These are phyloP conservation scores for Calonectris borealis DNA, from an alignment of 2,113 vertebrate genomes.

Conservation along the genomic window DNA sequence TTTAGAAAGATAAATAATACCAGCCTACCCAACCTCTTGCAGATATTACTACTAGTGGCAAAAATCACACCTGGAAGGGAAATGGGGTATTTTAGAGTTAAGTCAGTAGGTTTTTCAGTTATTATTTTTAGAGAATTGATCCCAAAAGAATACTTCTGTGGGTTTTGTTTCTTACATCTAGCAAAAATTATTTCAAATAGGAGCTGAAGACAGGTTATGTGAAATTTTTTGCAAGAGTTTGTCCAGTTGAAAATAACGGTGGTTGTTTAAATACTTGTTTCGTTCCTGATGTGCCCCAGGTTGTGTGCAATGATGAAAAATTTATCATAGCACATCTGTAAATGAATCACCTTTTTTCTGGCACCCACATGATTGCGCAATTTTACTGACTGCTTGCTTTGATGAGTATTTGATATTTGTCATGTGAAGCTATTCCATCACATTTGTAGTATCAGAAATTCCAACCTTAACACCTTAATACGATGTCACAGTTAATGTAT, in stretches of 20 bases:
- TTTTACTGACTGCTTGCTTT: not conserved
- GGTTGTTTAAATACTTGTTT: not conserved
- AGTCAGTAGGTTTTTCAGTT: not conserved
- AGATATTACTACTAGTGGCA: not conserved
- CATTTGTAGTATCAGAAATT: not conserved
- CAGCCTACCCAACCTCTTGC: not conserved
- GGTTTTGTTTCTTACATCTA: not conserved
- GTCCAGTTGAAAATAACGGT: not conserved
- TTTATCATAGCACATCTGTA: not conserved
- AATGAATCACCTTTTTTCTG: constrained; percentile 7
- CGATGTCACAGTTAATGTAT: not conserved
- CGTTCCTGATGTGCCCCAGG: not conserved
- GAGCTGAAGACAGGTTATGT: not conserved
- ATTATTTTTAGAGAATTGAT: not conserved
- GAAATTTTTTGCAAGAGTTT: not conserved
- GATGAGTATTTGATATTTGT: not conserved
- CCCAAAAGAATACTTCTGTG: not conserved
- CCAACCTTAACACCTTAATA: not conserved
- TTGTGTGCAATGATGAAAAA: not conserved
- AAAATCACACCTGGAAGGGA: not conserved
- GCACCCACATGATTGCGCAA: not conserved
- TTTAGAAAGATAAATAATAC: not conserved
- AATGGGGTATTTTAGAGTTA: not conserved
- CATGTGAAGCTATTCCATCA: not conserved
- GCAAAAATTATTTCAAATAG: not conserved